Evolutionary conservation across 2,888 invertebrate species (phyloP).

Genomic region (Drosophila hamatofila): DNA sequence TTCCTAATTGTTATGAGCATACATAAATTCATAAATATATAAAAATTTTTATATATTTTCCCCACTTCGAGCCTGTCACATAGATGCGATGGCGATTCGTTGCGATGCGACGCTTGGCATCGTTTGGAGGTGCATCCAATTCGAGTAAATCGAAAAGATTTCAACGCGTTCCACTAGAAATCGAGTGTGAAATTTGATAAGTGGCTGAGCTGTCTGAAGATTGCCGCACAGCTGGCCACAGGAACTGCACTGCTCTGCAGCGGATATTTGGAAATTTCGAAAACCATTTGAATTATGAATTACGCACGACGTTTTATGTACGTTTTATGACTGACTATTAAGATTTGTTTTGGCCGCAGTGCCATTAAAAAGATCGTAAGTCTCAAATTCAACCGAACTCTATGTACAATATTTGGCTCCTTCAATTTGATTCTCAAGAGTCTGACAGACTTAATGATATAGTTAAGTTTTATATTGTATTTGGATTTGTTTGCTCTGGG

Average conservation of each 20-base stretch:
- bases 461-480: too few relatives aligned
- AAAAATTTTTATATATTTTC: not conserved
- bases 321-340: slow-evolving; percentile 59
- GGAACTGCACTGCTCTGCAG: slow-evolving; percentile 18
- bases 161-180: slow-evolving; percentile 51
- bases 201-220: slow-evolving; percentile 53
- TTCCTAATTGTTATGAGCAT: slow-evolving; percentile 46
- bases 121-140: slow-evolving; percentile 36
- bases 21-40: slow-evolving; percentile 41
- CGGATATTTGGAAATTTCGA: slow-evolving; percentile 14
- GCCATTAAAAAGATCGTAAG: slow-evolving; percentile 31
- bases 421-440: not conserved
- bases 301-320: slow-evolving; percentile 49
- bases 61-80: slow-evolving; percentile 32
- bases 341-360: slow-evolving; percentile 41
- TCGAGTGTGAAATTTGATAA: slow-evolving; percentile 76
- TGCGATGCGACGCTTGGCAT: slow-evolving; percentile 20
- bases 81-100: slow-evolving; percentile 36
- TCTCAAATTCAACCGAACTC: slow-evolving; percentile 5
- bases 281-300: slow-evolving; percentile 43
- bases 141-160: slow-evolving; percentile 28
- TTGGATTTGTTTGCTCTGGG: not conserved
- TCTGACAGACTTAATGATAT: not conserved
- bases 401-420: not conserved
- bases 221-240: slow-evolving; percentile 50